Evolutionary conservation across 2,888 invertebrate species (phyloP).

Genomic region (Phragmatobia fuliginosa): DNA sequence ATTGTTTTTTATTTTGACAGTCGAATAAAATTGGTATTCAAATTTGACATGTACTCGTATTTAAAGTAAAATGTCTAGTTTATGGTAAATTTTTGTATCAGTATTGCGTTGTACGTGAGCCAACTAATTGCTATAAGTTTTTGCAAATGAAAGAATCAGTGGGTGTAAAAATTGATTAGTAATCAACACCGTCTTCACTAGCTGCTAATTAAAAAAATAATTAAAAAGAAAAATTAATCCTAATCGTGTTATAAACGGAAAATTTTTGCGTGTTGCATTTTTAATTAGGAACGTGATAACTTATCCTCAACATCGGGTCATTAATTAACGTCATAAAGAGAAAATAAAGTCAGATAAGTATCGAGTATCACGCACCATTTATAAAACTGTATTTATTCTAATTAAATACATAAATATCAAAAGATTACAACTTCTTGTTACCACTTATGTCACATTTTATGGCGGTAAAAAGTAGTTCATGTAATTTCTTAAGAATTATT

Average conservation of each 20-base stretch:
- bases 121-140: conserved; percentile 11
- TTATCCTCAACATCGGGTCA: conserved; percentile 1
- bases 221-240: conserved; percentile 26
- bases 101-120: background rate
- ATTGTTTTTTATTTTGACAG: background rate
- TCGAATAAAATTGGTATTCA: background rate
- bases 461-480: too few relatives aligned
- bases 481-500: too few relatives aligned
- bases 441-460: background rate
- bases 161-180: conserved; percentile 27
- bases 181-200: conserved; percentile 25
- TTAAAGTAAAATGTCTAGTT: background rate
- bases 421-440: background rate
- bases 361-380: background rate
- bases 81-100: background rate
- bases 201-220: conserved; percentile 27
- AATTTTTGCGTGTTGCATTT: conserved; percentile 20
- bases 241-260: conserved; percentile 27
- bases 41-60: background rate
- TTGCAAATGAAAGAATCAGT: conserved; percentile 14
- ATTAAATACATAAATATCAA: background rate
- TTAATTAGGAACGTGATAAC: conserved; percentile 20
- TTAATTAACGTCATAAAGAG: conserved; percentile 10
- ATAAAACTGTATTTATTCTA: background rate
- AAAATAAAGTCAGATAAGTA: background rate